phyloP scores from a whole-genome alignment of 2,113 vertebrate genomes.

The Pelmatolapia mariae region DNA sequence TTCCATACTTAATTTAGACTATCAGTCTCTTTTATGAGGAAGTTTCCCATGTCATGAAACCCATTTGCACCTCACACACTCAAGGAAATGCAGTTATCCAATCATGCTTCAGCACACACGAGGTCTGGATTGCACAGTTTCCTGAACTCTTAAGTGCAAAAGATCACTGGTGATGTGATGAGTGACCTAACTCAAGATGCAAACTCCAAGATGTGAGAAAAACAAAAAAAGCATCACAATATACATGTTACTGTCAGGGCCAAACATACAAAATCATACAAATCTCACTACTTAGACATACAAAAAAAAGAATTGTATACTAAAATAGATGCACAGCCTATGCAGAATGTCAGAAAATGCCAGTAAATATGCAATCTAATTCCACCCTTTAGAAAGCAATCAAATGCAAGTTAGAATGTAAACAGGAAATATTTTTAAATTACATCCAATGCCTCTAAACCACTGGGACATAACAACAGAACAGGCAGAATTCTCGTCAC shows the following conservation, averaged over 20 bases:
- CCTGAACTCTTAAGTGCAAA: background rate
- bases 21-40: background rate
- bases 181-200: background rate
- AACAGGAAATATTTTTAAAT: background rate
- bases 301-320: no score
- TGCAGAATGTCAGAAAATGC: background rate
- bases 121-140: background rate
- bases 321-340: background rate
- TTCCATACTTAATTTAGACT: background rate
- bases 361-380: background rate
- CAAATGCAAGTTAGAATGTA: background rate
- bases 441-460: background rate
- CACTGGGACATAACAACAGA: background rate
- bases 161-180: background rate
- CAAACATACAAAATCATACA: background rate
- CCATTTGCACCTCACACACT: background rate
- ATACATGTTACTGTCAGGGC: background rate
- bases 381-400: background rate
- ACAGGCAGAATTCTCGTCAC: background rate
- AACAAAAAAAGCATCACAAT: background rate
- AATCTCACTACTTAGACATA: background rate
- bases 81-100: background rate
- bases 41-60: background rate
- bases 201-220: background rate
- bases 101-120: background rate